These are phyloP conservation scores for Drosophila truncata DNA, from an alignment of 1,140 invertebrate genomes.

Conservation along the genomic window DNA sequence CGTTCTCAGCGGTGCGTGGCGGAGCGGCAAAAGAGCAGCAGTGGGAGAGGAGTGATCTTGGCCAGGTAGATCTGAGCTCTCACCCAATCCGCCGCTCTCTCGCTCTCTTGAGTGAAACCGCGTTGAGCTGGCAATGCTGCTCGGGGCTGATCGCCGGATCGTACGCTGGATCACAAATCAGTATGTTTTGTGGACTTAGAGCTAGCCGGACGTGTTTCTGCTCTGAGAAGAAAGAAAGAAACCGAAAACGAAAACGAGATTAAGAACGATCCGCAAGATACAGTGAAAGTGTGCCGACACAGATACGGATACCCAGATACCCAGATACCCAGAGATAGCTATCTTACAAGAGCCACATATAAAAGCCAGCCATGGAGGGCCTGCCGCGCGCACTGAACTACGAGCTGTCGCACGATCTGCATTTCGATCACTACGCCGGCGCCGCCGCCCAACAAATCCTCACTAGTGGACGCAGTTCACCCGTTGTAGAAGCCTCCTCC, in stretches of 20 bases:
- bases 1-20: slow-evolving; percentile 60
- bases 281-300: slow-evolving; percentile 71
- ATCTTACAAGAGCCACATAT: slow-evolving; percentile 27
- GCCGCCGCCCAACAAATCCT: slow-evolving; percentile 71
- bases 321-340: slow-evolving; percentile 28
- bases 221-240: slow-evolving; percentile 21
- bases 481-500: slow-evolving; percentile 52
- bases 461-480: slow-evolving; percentile 55
- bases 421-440: slow-evolving; percentile 71
- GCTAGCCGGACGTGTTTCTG: slow-evolving; percentile 55
- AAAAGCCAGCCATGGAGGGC: slow-evolving; percentile 67
- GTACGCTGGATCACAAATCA: slow-evolving; percentile 46
- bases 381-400: slow-evolving; percentile 77
- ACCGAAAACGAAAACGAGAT: slow-evolving; percentile 15
- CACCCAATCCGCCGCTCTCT: not conserved
- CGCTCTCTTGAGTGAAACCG: slow-evolving; percentile 67
- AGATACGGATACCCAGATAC: slow-evolving; percentile 37
- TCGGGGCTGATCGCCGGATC: slow-evolving; percentile 42
- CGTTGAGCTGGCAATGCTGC: slow-evolving; percentile 24
- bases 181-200: slow-evolving; percentile 59
- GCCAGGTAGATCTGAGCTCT: slow-evolving; percentile 42
- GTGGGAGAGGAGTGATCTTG: slow-evolving; percentile 37
- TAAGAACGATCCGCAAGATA: slow-evolving; percentile 31
- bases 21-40: slow-evolving; percentile 73
- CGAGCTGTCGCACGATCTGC: slow-evolving; percentile 76